Conservation (phyloP, 2,797 vertebrate genomes). For the Scleropages formosus region DNA sequence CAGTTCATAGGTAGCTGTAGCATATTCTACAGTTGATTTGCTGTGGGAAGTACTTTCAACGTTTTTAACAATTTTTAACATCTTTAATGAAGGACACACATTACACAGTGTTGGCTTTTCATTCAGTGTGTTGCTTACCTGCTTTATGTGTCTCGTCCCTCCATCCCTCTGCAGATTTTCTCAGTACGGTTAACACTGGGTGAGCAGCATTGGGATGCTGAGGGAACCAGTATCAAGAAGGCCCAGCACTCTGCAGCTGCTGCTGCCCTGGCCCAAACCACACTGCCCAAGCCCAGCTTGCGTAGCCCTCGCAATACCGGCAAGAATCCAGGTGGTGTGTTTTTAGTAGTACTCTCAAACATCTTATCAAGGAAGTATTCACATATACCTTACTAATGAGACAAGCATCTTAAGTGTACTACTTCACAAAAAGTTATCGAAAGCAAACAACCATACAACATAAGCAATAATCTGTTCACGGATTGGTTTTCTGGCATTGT, state of each 20-base stretch:
- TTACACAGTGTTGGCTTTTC: too few species aligned
- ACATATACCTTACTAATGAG: too few species aligned
- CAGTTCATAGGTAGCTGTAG: too few species aligned
- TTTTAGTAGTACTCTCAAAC: neutral
- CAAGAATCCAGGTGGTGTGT: conserved; percentile 79
- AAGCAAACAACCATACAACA: too few species aligned
- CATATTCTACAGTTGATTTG: too few species aligned
- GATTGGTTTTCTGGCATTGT: neutral
- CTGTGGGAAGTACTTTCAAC: too few species aligned
- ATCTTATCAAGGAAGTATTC: neutral
- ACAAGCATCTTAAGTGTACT: too few species aligned
- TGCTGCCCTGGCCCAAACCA: conserved; percentile 84
- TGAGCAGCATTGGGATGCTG: conserved; percentile 90
- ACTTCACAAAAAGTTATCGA: too few species aligned
- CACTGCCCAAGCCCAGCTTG: conserved; percentile 82
- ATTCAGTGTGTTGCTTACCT: neutral
- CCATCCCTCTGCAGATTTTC: conserved; percentile 74
- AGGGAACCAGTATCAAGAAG: conserved; percentile 95
- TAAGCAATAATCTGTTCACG: too few species aligned
- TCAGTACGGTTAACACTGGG: conserved; percentile 86
- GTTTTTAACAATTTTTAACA: too few species aligned
- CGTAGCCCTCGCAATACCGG: conserved; percentile 81
- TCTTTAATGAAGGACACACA: too few species aligned
- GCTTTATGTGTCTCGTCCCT: neutral
- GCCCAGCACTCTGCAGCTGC: conserved; percentile 88